Evolutionary conservation across 1,140 invertebrate genomes (phyloP).

Genomic region (Dryas iulia): DNA sequence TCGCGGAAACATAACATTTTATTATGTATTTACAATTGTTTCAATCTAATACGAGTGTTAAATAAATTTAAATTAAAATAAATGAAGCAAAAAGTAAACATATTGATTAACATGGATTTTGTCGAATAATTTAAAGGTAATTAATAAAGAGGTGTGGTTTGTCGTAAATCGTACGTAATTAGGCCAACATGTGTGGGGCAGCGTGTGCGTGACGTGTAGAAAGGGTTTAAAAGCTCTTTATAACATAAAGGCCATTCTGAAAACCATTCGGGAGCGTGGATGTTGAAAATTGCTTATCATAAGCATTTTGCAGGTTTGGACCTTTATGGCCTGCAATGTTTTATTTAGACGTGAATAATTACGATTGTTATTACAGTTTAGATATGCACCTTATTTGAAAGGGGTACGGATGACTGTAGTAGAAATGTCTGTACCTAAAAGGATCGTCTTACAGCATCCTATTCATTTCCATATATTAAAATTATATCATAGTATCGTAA

Average conservation of each 20-base stretch:
- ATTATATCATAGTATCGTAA: too few species aligned
- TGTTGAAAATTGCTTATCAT: conserved; percentile 18
- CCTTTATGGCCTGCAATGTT: not conserved
- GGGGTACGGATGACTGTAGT: not conserved
- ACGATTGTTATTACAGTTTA: not conserved
- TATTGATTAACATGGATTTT: not conserved
- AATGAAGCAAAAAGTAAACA: not conserved
- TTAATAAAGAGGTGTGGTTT: conserved; percentile 47
- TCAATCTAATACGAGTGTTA: too few species aligned
- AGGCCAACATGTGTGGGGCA: conserved; percentile 37
- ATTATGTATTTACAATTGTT: too few species aligned
- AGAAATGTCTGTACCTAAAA: too few species aligned
- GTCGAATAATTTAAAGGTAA: conserved; percentile 41
- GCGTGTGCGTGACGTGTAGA: conserved; percentile 56
- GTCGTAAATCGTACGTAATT: conserved; percentile 68
- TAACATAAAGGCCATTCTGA: conserved; percentile 36
- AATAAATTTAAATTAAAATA: too few species aligned
- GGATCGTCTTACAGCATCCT: too few species aligned
- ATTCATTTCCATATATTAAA: too few species aligned
- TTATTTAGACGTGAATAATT: not conserved
- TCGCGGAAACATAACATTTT: too few species aligned
- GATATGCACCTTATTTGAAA: not conserved
- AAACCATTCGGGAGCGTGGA: conserved; percentile 21
- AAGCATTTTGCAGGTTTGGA: not conserved
- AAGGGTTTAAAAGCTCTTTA: conserved; percentile 57